These are phyloP conservation scores for Campaea margaritaria DNA, from an alignment of 2,888 invertebrate genomes.

Conservation along the genomic window DNA sequence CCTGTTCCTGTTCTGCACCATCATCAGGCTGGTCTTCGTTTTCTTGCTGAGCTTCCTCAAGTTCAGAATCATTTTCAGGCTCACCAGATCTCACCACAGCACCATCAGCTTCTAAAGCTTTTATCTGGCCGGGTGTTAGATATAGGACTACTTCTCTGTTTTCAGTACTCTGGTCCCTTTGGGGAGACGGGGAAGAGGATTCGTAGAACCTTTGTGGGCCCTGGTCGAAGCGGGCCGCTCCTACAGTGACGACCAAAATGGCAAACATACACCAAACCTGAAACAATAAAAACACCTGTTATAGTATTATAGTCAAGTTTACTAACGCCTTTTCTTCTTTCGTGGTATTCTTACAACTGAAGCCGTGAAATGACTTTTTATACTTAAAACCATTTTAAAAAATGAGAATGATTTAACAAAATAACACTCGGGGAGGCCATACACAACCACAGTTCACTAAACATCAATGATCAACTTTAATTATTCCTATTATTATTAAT, in stretches of 20 bases:
- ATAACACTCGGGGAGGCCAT: too few relatives aligned
- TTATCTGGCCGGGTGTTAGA: conserved; percentile 70
- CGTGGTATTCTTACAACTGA: conserved; percentile 16
- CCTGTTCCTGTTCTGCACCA: conserved; percentile 33
- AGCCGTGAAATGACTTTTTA: too few relatives aligned
- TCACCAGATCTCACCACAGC: conserved; percentile 50
- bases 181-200: conserved; percentile 36
- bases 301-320: not conserved
- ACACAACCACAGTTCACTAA: conserved; percentile 5
- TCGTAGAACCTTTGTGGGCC: conserved; percentile 58
- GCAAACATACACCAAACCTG: conserved; percentile 59
- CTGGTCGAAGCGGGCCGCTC: conserved; percentile 51
- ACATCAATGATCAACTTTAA: conserved; percentile 3
- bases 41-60: conserved; percentile 34
- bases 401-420: too few relatives aligned
- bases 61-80: conserved; percentile 36
- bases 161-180: conserved; percentile 45
- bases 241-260: conserved; percentile 47
- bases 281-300: conserved; percentile 43
- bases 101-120: conserved; percentile 59
- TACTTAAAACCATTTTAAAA: too few relatives aligned
- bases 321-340: not conserved
- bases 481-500: conserved; percentile 9
- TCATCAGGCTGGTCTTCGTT: conserved; percentile 38
- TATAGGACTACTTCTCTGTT: conserved; percentile 69